Evolutionary conservation across 1,140 invertebrate genomes (phyloP).

Genomic region (Scylla paramamosain): DNA sequence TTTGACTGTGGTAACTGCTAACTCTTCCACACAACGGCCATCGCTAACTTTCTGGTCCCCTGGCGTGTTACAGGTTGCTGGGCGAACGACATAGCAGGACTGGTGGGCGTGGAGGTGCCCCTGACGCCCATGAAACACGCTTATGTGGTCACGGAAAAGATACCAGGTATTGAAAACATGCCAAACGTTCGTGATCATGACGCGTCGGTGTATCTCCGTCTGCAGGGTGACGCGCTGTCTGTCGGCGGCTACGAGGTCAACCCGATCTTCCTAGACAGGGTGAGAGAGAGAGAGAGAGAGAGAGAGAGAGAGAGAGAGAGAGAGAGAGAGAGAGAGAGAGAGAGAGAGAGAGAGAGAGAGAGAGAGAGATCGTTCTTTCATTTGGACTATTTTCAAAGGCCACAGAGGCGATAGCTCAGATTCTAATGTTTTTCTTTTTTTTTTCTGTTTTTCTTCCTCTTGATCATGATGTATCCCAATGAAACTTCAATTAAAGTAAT

Average conservation of each 20-base stretch:
- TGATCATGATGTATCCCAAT: no score
- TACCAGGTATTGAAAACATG: conserved; percentile 86
- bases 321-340: conserved; percentile 52
- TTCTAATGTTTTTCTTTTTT: no score
- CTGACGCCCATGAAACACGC: conserved; percentile 92
- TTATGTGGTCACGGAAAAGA: conserved; percentile 90
- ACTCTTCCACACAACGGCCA: neutral
- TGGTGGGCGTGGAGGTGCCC: conserved; percentile 85
- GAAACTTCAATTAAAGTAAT: no score
- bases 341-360: conserved; percentile 48
- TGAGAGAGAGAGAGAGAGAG: conserved; percentile 79
- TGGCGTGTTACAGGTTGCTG: conserved; percentile 84
- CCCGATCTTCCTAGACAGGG: conserved; percentile 89
- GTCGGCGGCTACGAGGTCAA: conserved; percentile 94
- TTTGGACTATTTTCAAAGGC: neutral
- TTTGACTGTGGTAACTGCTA: neutral
- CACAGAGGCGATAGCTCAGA: no score
- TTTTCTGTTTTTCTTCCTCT: no score
- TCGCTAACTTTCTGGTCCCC: conserved; percentile 15
- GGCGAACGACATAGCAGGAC: conserved; percentile 87
- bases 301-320: conserved; percentile 52
- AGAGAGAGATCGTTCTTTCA: no score
- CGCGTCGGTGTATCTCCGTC: conserved; percentile 89
- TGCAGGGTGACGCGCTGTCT: conserved; percentile 89
- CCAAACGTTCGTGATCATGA: conserved; percentile 94